Evolutionary conservation across 30 jellyfish, hydroid and myxozoan genomes (phyloP), one percentile per base, ranked within the genome.

Genomic region (Cassiopea andromeda): DNA sequence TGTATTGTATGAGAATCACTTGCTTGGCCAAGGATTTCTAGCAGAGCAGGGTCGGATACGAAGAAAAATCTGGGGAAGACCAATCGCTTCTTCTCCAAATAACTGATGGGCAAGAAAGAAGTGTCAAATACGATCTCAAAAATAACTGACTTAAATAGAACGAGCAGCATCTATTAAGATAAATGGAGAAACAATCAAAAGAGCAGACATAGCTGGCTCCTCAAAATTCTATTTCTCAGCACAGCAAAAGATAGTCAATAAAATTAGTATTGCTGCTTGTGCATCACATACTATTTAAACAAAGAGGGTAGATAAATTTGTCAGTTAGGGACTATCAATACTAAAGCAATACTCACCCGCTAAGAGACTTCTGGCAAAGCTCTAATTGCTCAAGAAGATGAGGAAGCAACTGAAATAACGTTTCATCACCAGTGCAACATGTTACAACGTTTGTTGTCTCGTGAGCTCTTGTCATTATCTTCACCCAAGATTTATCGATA

Each of bases 1-100:
- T 92, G 98, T 10, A 92, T 92, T 58, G 98, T 92, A 67, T 92
- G 98, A 12, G 98, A 92, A 72, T 92, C 95, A 76, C 98, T 92
- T 19, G 98, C 98, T 71, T 92, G 98, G 18, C 98, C 98, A 66
- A 92, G 95, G 46, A 92, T 92, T 59, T 92, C 98, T 70, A 92
- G 19, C 87, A 92, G 75, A 14, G 98, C 98, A 57, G 98, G 98
- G 73, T 92, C 98, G 1, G 98, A 92, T 10, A 92, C 98, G 73
- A 92, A 92, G 93, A 92, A 92, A 79, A 92, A 92, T 68, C 98
- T 64, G 13, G 98, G 98, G 85, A 92, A 92, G 1, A 92, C 93
- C 85, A 92, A 68, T 3, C 98, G 91, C 87, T 92, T 92, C 92
- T 92, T 92, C 86, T 92, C 98, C 81, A 92, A 70, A 84, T 92